Evolutionary conservation across 1,140 invertebrate genomes (phyloP).

Genomic region (Manduca sexta): DNA sequence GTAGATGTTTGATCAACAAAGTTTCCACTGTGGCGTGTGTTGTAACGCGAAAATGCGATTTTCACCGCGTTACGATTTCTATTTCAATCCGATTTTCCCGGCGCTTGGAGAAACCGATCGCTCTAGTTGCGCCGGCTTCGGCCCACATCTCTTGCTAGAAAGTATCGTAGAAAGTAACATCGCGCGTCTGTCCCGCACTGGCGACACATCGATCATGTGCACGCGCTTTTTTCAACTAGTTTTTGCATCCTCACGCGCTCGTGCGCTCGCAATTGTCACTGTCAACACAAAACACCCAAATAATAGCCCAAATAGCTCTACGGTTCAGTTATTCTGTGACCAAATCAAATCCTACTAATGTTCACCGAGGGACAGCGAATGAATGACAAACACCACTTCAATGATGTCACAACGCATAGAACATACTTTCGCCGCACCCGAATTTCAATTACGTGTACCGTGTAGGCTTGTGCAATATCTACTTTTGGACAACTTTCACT

Average conservation of each 20-base stretch:
- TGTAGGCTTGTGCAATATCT: conserved; percentile 63
- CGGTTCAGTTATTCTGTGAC: no score
- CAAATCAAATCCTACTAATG: no score
- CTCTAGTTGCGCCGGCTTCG: conserved; percentile 63
- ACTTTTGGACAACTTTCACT: conserved; percentile 70
- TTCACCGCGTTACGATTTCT: conserved; percentile 65
- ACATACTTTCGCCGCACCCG: conserved; percentile 60
- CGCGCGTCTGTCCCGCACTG: conserved; percentile 51
- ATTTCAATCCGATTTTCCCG: conserved; percentile 71
- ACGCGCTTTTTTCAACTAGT: conserved; percentile 5
- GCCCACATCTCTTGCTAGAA: conserved; percentile 71
- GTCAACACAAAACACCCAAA: not conserved
- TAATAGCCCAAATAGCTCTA: no score
- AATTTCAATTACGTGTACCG: conserved; percentile 63
- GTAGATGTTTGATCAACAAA: conserved; percentile 10
- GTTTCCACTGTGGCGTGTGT: conserved; percentile 50
- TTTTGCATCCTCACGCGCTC: not conserved
- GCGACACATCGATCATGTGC: conserved; percentile 62
- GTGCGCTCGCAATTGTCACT: not conserved
- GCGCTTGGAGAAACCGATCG: conserved; percentile 68
- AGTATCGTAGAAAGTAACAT: conserved; percentile 72
- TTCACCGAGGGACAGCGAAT: no score
- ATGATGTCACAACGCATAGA: conserved; percentile 25
- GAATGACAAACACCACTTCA: conserved; percentile 12
- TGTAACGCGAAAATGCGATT: conserved; percentile 66